Base-by-base conservation (phyloP, 1,140 invertebrate species). In the Drosophila sechellia region DNA sequence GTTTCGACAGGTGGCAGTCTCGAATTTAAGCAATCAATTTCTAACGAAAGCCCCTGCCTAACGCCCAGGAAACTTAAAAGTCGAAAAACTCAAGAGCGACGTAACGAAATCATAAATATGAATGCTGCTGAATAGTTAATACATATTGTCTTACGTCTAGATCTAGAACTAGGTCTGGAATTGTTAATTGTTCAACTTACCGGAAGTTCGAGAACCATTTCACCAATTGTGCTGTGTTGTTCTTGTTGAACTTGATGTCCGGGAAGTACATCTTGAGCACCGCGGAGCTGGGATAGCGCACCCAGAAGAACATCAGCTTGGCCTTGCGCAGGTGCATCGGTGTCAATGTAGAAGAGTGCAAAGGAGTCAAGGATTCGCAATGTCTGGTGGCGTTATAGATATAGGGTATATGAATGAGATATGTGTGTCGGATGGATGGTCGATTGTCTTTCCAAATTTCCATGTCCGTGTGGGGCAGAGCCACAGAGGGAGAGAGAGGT, bases 241-340 rank as follows among this genome's bases (percentile, higher is more conserved):
- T 99, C 94, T 99, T 99, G 95, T 99, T 99, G 95, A 99, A 99
- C 93, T 98, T 98, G 93, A 99, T 99, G 94, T 99, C 99, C 12
- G 98, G 98, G 95, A 99, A 99, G 95, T 99, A 99, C 95, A 98
- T 98, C 95, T 99, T 99, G 91, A 99, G 96, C 74, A 99, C 97
- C 83, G 98, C 96, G 46, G 98, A 99, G 93, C 97, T 99, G 42
- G 99, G 99, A 94, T 99, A 99, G 83, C 99, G 95, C 76, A 98
- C 98, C 96, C 98, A 99, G 96, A 99, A 99, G 96, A 99, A 99
- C 99, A 99, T 99, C 93, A 99, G 95, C 94, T 99, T 99, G 50
- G 99, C 99, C 93, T 99, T 99, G 90, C 99, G 95, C 91, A 99
- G 96, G 95, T 99, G 99, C 97, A 99, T 99, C 87, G 99, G 99